Base-by-base conservation (phyloP, 1,140 invertebrate species). In the Riptortus pedestris region DNA sequence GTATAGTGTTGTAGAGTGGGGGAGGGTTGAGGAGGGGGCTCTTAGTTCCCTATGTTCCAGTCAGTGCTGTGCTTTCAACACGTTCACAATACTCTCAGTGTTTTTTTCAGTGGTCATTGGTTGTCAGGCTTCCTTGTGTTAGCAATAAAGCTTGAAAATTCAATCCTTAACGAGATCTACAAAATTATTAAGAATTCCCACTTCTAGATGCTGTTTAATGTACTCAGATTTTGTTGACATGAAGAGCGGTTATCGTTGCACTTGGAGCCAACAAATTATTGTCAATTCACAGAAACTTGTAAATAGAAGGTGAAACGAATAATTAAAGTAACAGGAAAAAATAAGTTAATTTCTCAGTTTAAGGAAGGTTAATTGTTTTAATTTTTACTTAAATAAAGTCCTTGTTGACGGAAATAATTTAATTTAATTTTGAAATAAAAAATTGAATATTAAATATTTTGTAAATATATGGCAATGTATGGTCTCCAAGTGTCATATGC, bases 201-300 rank as follows among this genome's bases (percentile, higher is more conserved):
- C 16, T 29, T 61, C 66, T 69, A 67, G 52, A 69, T 69, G 68
- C 65, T 43, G 64, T 60, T 65, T 63, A 64, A 71, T 71, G 70
- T 62, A 60, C 48, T 48, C 26, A 48, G 29, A 28, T 58, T 7
- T 38, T 38, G 55, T 63, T 66, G 63, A 73, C 73, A 77, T 78
- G 77, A 80, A 78, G 85, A 87, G 83, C 85, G 82, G 81, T 78
- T 90, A 90, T 81, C 83, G 82, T 73, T 90, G 87, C 81, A 88
- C 86, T 78, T 90, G 87, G 87, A 90, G 88, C 77, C 84, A 85
- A 78, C 87, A 90, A 77, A 90, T 90, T 76, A 86, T 91, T 77
- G 84, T 91, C 77, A 90, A 90, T 77, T 90, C 87, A 73, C 86
- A 91, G 75, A 91, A 91, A 79, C 80, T 91, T 70, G 88, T 91